A percentile compares a stretch with the other conserved stretches of the same genome.
phyloP scores from a whole-genome alignment of 37 sponge, comb jelly and placozoan species.

The Bolinopsis microptera region DNA sequence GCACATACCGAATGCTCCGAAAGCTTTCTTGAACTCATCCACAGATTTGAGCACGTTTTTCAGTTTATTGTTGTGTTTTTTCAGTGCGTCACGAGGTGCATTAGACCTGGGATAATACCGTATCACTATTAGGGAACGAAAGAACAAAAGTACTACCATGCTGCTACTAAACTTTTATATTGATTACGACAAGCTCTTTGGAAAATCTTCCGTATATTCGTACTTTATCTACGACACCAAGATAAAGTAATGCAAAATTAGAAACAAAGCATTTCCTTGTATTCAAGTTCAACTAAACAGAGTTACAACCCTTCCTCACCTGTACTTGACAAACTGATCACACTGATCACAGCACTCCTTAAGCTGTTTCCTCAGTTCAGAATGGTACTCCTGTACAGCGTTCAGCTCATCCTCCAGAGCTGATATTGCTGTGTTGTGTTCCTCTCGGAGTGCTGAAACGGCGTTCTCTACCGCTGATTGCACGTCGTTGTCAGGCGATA shows the following conservation, averaged over 20 bases:
- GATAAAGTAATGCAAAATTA: no score
- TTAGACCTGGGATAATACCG: slow-evolving; percentile 8
- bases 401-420: neutral
- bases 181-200: no score
- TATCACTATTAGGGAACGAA: no score
- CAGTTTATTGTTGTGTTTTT: neutral
- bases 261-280: no score
- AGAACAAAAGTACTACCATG: no score
- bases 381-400: neutral
- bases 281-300: no score
- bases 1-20: no score
- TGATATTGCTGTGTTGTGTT: neutral
- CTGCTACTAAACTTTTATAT: no score
- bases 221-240: no score
- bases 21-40: neutral
- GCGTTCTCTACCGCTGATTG: neutral
- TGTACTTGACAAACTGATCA: slow-evolving; percentile 32
- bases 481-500: slow-evolving; percentile 25
- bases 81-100: neutral
- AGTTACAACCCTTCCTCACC: no score
- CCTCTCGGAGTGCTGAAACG: neutral
- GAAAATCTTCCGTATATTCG: no score
- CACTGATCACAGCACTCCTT: slow-evolving; percentile 26
- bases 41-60: neutral
- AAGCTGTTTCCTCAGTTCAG: slow-evolving; percentile 1